Evolutionary conservation across 2,888 invertebrate genomes (phyloP).

Genomic region (Chrysina gloriosa): DNA sequence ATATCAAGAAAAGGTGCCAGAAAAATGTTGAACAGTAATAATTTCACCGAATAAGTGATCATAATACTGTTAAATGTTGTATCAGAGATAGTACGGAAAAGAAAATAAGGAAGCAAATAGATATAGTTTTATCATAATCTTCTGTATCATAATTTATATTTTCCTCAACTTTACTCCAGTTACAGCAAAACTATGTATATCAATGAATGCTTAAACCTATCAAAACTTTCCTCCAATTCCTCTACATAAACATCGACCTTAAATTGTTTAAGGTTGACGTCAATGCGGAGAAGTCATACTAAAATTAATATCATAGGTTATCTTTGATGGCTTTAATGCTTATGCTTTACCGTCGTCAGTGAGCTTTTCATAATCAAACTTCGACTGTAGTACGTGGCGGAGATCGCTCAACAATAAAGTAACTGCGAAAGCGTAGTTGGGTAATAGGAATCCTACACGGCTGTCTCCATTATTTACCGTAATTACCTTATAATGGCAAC

Average conservation of each 20-base stretch:
- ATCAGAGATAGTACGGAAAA: no score
- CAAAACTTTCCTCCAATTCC: no score
- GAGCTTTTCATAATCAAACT: conserved; percentile 8
- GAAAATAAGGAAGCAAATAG: no score
- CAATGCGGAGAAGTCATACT: not conserved
- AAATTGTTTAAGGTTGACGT: not conserved
- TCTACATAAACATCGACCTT: conserved; percentile 19
- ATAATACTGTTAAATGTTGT: no score
- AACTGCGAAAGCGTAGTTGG: conserved; percentile 11
- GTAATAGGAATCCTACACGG: conserved; percentile 14
- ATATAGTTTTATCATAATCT: no score
- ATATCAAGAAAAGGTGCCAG: no score
- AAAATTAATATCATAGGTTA: conserved; percentile 25
- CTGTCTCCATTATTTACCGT: conserved; percentile 11
- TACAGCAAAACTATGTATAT: no score
- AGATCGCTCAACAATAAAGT: conserved; percentile 15
- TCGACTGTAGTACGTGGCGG: not conserved
- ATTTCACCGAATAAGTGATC: no score
- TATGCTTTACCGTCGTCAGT: conserved; percentile 18
- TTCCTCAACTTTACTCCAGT: no score
- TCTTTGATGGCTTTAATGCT: conserved; percentile 16
- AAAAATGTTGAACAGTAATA: no score
- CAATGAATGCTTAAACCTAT: no score
- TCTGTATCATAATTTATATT: no score
- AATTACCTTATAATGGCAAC: conserved; percentile 2